A percentile compares a stretch with the other conserved stretches of the same genome.
These are phyloP conservation scores for Paguma larvata DNA, from an alignment of 2,797 vertebrate genomes.

Conservation along the genomic window DNA sequence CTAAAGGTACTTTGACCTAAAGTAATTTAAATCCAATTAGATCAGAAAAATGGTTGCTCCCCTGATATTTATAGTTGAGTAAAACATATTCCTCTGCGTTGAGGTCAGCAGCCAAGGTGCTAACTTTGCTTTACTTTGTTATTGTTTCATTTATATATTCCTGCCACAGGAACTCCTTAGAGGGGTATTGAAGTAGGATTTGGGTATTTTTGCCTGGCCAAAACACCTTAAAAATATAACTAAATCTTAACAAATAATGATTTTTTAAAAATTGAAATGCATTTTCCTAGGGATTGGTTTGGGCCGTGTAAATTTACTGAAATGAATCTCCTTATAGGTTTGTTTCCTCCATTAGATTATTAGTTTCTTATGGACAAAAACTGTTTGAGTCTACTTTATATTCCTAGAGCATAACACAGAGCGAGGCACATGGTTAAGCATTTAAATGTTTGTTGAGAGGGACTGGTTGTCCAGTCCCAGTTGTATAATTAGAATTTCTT, in stretches of 20 bases:
- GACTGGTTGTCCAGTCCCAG: slow-evolving; percentile 65
- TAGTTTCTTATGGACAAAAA: slow-evolving; percentile 2
- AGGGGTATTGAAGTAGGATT: neutral
- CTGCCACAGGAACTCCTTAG: slow-evolving; percentile 16
- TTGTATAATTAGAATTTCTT: slow-evolving; percentile 80
- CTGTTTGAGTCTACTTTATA: slow-evolving; percentile 67
- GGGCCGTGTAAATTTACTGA: neutral
- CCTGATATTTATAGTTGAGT: neutral
- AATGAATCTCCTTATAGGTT: neutral
- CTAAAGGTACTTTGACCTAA: neutral
- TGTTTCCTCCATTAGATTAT: neutral
- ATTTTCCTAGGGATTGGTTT: slow-evolving; percentile 25
- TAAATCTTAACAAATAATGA: slow-evolving; percentile 16
- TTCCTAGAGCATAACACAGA: slow-evolving; percentile 67
- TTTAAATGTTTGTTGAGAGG: slow-evolving; percentile 60
- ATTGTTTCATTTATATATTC: slow-evolving; percentile 37
- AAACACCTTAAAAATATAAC: slow-evolving; percentile 39
- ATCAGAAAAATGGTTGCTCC: neutral
- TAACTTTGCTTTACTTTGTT: neutral
- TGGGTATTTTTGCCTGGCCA: neutral
- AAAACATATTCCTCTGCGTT: neutral
- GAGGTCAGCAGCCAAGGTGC: neutral
- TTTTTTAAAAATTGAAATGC: neutral
- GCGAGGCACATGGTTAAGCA: slow-evolving; percentile 58
- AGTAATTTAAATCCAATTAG: neutral